phyloP scores from a whole-genome alignment of 2,888 invertebrate genomes.

The Theodoxus fluviatilis region DNA sequence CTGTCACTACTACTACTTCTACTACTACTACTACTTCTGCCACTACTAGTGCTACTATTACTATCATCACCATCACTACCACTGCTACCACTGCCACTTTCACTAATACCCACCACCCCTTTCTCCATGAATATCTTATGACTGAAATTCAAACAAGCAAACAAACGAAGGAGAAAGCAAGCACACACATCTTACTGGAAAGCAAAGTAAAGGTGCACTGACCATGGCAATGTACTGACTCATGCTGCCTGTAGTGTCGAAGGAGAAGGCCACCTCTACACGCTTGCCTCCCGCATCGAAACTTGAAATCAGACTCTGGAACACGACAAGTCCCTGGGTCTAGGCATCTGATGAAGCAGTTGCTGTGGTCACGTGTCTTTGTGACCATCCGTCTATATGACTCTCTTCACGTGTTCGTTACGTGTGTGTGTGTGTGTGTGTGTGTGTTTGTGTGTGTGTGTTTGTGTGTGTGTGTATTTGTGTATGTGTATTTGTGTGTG shows the following conservation, averaged over 20 bases:
- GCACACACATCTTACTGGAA: background rate
- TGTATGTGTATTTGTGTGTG: background rate
- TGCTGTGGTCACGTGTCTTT: no score
- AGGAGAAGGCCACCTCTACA: conserved; percentile 61
- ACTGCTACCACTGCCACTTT: no score
- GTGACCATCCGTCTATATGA: background rate
- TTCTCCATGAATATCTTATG: no score
- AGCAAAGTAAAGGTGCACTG: conserved; percentile 17
- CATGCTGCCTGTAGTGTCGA: conserved; percentile 64
- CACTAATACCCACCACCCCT: no score
- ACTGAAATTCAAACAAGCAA: background rate
- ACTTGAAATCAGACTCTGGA: background rate
- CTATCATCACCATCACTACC: no score
- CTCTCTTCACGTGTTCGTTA: background rate
- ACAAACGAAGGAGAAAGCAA: background rate
- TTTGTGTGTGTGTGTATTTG: background rate
- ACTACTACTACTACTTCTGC: no score
- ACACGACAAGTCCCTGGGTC: background rate
- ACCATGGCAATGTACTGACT: conserved; percentile 47
- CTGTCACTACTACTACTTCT: no score
- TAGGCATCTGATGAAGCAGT: background rate
- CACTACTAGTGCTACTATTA: no score
- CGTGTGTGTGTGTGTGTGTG: background rate
- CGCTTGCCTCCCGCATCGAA: conserved; percentile 35
- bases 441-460: background rate